A percentile compares a stretch with the other conserved stretches of the same genome.
Conservation (phyloP, 35 echinoderm and acorn worm species). For the Eucidaris tribuloides region DNA sequence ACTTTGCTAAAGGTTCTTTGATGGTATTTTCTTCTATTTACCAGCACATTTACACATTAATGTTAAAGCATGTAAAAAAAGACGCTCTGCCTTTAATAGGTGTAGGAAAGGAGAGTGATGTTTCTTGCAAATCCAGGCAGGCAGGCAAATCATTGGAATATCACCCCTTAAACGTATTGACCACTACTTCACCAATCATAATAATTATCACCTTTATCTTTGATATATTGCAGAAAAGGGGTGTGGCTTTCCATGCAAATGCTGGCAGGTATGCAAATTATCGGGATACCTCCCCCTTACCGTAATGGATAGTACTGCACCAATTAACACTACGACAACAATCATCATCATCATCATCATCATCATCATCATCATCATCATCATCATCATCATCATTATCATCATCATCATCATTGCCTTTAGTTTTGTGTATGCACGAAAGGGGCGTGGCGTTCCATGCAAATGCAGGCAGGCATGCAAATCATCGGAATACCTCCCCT, state of each 20-base stretch:
- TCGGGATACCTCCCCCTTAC: slow-evolving; percentile 17
- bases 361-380: background rate
- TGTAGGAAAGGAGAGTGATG: too few relatives aligned
- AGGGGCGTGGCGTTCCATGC: too few relatives aligned
- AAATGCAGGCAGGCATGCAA: slow-evolving; percentile 1
- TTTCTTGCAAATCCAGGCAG: background rate
- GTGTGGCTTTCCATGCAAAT: too few relatives aligned
- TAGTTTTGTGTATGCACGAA: background rate
- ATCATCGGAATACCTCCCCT: too few relatives aligned
- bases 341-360: background rate
- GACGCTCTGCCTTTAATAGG: too few relatives aligned
- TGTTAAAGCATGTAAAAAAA: too few relatives aligned
- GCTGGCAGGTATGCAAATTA: too few relatives aligned
- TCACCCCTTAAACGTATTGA: background rate
- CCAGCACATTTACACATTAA: too few relatives aligned
- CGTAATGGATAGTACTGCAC: slow-evolving; percentile 1
- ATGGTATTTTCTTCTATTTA: too few relatives aligned
- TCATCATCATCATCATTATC: background rate
- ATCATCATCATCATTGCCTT: background rate
- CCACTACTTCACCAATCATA: background rate
- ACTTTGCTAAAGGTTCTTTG: too few relatives aligned
- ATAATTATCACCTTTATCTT: background rate
- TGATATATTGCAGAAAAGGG: background rate
- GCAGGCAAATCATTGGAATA: background rate
- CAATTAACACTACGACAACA: background rate